Percentiles rank a stretch among this genome's conserved stretches.
These are phyloP conservation scores for Melieria crassipennis DNA, from an alignment of 2,888 invertebrate genomes.

Conservation along the genomic window DNA sequence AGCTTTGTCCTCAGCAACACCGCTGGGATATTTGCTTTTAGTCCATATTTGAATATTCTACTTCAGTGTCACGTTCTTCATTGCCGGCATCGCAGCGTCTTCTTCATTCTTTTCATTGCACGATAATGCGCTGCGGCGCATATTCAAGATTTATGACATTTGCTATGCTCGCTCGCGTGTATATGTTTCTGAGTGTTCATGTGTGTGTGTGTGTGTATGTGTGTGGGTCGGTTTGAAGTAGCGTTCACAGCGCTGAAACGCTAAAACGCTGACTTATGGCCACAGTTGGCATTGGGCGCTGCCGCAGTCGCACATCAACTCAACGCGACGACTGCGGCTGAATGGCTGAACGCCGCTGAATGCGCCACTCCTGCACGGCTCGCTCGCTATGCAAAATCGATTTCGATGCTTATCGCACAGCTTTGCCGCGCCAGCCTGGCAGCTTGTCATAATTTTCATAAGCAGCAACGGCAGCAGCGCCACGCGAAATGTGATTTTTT, in stretches of 20 bases:
- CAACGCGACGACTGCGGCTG: not conserved
- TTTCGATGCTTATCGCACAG: conserved; percentile 53
- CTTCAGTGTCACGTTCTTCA: conserved; percentile 26
- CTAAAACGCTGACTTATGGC: conserved; percentile 21
- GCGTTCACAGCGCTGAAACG: not conserved
- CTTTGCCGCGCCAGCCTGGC: not conserved
- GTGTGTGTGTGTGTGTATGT: no score
- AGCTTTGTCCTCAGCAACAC: no score
- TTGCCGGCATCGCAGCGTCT: no score
- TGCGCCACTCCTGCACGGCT: no score
- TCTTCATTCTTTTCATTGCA: no score
- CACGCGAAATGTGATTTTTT: conserved; percentile 15
- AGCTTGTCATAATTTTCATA: conserved; percentile 27
- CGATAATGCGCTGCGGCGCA: no score
- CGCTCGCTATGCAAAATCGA: conserved; percentile 50
- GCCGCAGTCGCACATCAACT: not conserved
- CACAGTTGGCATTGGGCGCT: conserved; percentile 24
- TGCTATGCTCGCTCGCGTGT: no score
- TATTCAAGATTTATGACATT: no score
- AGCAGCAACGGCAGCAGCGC: not conserved
- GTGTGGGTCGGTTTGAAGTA: no score
- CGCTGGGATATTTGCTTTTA: no score
- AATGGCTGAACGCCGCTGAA: no score
- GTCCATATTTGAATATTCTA: conserved; percentile 16
- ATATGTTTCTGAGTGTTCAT: no score